phyloP scores from a whole-genome alignment of 1,140 invertebrate genomes.

The Orius insidiosus region DNA sequence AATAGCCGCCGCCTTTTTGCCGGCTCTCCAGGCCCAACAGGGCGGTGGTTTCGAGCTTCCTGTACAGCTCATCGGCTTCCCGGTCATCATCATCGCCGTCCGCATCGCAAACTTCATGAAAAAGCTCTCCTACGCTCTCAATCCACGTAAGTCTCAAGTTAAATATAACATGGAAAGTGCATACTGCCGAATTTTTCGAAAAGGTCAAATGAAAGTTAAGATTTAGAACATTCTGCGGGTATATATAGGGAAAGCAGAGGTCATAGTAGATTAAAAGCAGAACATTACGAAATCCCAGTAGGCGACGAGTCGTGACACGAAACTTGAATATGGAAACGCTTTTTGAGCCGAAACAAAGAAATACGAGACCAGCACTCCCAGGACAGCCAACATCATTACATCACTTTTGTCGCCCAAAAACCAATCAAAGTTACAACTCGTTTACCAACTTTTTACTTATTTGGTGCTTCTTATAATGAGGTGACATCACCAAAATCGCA shows the following conservation, averaged over 20 bases:
- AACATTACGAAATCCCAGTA: too few relatives aligned
- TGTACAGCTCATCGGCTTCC: slow-evolving; percentile 64
- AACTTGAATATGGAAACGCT: too few relatives aligned
- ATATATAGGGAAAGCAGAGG: not conserved
- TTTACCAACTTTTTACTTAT: too few relatives aligned
- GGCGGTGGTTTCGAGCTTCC: slow-evolving; percentile 43
- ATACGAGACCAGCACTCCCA: too few relatives aligned
- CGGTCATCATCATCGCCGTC: slow-evolving; percentile 63
- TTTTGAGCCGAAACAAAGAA: too few relatives aligned
- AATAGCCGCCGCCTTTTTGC: not conserved
- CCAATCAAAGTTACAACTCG: too few relatives aligned
- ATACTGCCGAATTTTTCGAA: not conserved
- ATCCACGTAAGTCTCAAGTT: slow-evolving; percentile 58
- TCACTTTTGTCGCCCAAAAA: too few relatives aligned
- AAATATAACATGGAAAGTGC: not conserved
- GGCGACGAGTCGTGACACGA: too few relatives aligned
- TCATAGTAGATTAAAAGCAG: too few relatives aligned
- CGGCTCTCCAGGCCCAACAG: slow-evolving; percentile 2
- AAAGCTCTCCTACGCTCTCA: slow-evolving; percentile 62
- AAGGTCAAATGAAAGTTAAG: not conserved
- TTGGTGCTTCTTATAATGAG: too few relatives aligned
- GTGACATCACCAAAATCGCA: too few relatives aligned
- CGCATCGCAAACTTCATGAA: slow-evolving; percentile 63
- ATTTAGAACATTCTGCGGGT: not conserved
- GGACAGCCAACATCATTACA: too few relatives aligned